phyloP scores from a whole-genome alignment of 2,113 vertebrate species.

The Paratilapia polleni region DNA sequence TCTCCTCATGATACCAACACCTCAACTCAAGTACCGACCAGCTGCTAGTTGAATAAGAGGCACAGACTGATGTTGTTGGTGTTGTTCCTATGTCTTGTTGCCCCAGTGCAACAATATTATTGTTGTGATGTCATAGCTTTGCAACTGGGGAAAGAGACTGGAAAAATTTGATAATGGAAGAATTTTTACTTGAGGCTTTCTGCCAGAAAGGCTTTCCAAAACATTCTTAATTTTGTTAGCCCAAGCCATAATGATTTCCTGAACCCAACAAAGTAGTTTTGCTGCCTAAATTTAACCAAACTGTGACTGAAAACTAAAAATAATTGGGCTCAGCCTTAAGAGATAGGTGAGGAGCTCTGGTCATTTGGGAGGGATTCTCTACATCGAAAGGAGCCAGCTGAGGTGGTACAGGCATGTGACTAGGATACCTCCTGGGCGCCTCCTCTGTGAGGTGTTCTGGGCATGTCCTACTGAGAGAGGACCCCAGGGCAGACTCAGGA shows the following conservation, averaged over 20 bases:
- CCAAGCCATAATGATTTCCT: background rate
- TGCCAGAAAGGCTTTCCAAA: background rate
- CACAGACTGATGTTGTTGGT: background rate
- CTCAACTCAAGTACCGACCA: background rate
- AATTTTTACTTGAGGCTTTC: background rate
- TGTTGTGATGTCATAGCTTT: background rate
- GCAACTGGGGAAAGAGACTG: background rate
- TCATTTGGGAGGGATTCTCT: too few relatives aligned
- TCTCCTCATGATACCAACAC: background rate
- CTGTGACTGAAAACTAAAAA: background rate
- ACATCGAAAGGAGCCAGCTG: too few relatives aligned
- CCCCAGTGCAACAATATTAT: background rate
- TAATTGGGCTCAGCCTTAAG: too few relatives aligned
- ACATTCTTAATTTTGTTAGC: background rate
- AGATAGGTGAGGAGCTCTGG: too few relatives aligned
- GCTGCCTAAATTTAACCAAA: background rate
- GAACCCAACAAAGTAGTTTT: background rate
- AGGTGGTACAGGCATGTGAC: too few relatives aligned
- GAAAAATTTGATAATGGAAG: slow-evolving; percentile 5
- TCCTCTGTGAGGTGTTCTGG: too few relatives aligned
- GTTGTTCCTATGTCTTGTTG: background rate
- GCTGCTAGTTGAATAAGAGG: background rate
- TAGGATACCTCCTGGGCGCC: too few relatives aligned
- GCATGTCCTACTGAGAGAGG: too few relatives aligned
- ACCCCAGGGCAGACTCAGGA: too few relatives aligned